A percentile compares a stretch with the other conserved stretches of the same genome.
These are phyloP conservation scores for Brachionus paranguensis DNA, from an alignment of 1,140 invertebrate genomes.

Conservation along the genomic window DNA sequence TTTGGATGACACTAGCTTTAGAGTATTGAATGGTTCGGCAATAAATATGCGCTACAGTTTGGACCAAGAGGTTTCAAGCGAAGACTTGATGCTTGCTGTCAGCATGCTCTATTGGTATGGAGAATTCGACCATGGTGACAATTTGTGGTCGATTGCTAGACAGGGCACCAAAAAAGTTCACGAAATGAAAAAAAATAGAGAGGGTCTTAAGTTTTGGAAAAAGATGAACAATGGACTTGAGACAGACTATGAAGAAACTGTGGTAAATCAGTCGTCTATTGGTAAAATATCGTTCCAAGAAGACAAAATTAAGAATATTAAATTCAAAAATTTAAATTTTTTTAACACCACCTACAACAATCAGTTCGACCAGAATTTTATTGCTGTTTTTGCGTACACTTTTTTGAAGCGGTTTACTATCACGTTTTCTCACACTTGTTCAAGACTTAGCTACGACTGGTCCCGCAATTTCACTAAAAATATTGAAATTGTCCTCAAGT, in stretches of 20 bases:
- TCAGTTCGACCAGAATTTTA: not conserved
- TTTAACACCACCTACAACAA: not conserved
- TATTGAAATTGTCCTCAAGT: not conserved
- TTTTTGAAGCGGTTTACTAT: not conserved
- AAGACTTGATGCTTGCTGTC: not conserved
- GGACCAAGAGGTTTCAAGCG: not conserved
- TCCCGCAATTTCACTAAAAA: not conserved
- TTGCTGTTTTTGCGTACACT: not conserved
- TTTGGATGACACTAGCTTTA: not conserved
- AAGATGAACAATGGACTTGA: not conserved
- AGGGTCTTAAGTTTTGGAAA: not conserved
- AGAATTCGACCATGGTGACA: not conserved
- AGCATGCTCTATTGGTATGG: constrained; percentile 8
- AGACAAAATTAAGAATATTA: not conserved
- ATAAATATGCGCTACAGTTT: not conserved
- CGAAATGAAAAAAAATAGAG: not conserved
- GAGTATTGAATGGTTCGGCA: not conserved
- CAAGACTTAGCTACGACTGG: not conserved
- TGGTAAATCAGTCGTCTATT: not conserved
- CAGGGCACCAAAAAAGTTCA: not conserved
- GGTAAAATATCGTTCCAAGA: not conserved
- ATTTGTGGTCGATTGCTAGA: not conserved
- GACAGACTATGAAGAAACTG: not conserved
- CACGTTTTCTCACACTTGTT: not conserved
- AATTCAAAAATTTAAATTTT: not conserved